phyloP scores from a whole-genome alignment of 2,113 vertebrate genomes.

The Silurus meridionalis region DNA sequence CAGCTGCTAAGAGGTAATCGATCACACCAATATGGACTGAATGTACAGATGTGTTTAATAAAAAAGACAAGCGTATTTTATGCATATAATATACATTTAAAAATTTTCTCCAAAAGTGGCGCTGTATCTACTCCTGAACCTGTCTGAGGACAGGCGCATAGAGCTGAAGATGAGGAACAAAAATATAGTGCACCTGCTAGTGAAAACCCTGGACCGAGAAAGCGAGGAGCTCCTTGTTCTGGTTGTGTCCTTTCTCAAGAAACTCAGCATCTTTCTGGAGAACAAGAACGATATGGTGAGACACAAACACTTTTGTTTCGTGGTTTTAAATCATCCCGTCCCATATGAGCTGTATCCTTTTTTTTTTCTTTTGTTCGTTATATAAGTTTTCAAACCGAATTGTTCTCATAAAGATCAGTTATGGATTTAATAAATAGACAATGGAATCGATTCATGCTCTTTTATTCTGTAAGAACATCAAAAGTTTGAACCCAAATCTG shows the following conservation, averaged over 20 bases:
- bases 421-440: neutral
- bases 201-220: conserved; percentile 86
- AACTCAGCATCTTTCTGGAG: conserved; percentile 94
- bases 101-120: conserved; percentile 69
- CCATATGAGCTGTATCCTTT: neutral
- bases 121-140: conserved; percentile 88
- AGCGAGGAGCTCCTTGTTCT: conserved; percentile 89
- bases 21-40: neutral
- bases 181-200: conserved; percentile 90
- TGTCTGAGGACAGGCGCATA: conserved; percentile 89
- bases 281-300: conserved; percentile 98
- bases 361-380: no score
- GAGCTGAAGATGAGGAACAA: conserved; percentile 97
- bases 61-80: no score
- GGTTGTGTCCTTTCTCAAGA: conserved; percentile 91
- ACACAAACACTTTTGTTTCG: neutral
- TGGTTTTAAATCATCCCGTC: neutral
- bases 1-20: conserved; percentile 87
- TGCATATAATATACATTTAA: neutral
- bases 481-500: neutral
- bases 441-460: neutral
- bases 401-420: neutral
- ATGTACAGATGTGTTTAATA: no score
- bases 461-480: neutral
- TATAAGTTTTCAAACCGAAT: neutral